Base-by-base conservation (phyloP, 2,797 vertebrate species). In the Pangasius djambal region DNA sequence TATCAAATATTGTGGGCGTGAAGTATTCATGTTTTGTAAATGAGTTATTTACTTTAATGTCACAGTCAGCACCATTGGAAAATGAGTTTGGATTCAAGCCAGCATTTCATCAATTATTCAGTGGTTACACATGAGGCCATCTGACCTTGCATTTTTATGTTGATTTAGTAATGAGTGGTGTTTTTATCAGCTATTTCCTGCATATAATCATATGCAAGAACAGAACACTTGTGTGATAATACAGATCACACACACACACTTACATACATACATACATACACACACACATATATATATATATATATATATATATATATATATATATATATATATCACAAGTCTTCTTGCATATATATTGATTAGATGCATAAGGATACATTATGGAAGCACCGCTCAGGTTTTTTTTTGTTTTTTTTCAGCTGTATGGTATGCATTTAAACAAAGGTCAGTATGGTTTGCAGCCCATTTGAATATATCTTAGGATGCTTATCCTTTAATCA, bases 21-120 rank as follows among this genome's bases (percentile, higher is more conserved):
- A 81, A 79, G 83, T 79, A 22, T 65, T 79, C 37, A 59, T 89
- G 83, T 34, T 86, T 89, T 89, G 88, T 72, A 89, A 89, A 89
- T 89, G 61, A 89, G 83, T 81, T 86, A 79, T 86, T 86, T 86
- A 86, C 74, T 89, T 89, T 89, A 86, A 59, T 89, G 88, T 85
- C 88, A 86, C 72, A 79, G 48, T 31, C 70, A n/a, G 77, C 83
- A 69, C 75, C 48, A 52, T 70, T 70, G 75, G 50, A 81, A 86
- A 89, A 74, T 52, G 77, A 83, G 78, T 74, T 86, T 82, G 78
- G 81, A 83, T 83, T 40, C 44, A 74, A 52, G 77, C 85, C 88
- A 86, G 78, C 40, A 65, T 83, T 86, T 74, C n/a, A 89, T 89
- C 77, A 86, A 89, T 89, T 86, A 89, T 86, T 86, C 85, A 89